A percentile compares a stretch with the other conserved stretches of the same genome.
phyloP scores from a whole-genome alignment of 2,888 invertebrate genomes.

The Chrysodeixis includens region DNA sequence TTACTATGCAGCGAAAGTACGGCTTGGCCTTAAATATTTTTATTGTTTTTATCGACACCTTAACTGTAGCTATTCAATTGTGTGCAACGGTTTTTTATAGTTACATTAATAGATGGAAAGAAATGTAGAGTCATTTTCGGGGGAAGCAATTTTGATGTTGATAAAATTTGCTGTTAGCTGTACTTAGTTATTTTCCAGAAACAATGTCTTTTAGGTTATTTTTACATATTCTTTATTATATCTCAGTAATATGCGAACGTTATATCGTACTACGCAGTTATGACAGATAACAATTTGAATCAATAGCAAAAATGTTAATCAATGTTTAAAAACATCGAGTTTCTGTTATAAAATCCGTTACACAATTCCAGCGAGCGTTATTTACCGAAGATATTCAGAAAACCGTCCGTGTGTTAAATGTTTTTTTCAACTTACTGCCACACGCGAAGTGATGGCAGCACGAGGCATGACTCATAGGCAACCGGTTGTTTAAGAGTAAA shows the following conservation, averaged over 20 bases:
- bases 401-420: not conserved
- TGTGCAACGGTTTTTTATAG: slow-evolving; percentile 25
- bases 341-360: not conserved
- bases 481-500: not conserved
- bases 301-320: not conserved
- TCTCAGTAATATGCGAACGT: too few relatives aligned
- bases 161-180: not conserved
- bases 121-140: not conserved
- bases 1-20: slow-evolving; percentile 70
- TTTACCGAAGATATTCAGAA: slow-evolving; percentile 6
- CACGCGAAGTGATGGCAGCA: not conserved
- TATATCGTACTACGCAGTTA: too few relatives aligned
- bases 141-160: not conserved
- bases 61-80: slow-evolving; percentile 34
- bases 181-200: too few relatives aligned
- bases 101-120: not conserved
- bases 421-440: slow-evolving; percentile 6
- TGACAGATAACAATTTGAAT: too few relatives aligned
- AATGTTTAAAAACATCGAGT: not conserved
- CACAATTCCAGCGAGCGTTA: not conserved
- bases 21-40: slow-evolving; percentile 38
- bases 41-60: slow-evolving; percentile 42
- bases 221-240: too few relatives aligned
- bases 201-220: too few relatives aligned
- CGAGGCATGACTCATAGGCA: slow-evolving; percentile 23